Evolutionary conservation across 2,888 invertebrate genomes (phyloP).

Genomic region (Panopea generosa): DNA sequence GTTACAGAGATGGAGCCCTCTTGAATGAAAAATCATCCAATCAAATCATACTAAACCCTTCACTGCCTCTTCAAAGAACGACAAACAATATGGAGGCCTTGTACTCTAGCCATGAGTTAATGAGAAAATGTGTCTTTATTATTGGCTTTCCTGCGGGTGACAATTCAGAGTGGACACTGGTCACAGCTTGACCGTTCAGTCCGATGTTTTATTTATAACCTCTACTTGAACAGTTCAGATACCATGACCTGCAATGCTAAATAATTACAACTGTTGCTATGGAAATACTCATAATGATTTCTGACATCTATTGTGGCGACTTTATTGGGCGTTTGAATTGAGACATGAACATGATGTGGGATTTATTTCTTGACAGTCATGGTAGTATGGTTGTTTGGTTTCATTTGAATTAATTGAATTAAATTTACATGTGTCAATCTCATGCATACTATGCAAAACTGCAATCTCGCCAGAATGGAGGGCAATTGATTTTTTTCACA

Average conservation of each 20-base stretch:
- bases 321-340: conserved; percentile 22
- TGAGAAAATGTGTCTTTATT: too few species aligned
- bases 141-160: too few species aligned
- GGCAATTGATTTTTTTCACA: too few species aligned
- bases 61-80: too few species aligned
- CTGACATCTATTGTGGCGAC: conserved; percentile 15
- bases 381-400: conserved; percentile 4
- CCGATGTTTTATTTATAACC: conserved; percentile 1
- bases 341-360: conserved; percentile 16
- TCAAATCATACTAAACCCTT: too few species aligned
- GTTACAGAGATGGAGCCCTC: too few species aligned
- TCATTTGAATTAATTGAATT: conserved; percentile 20
- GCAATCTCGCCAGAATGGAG: too few species aligned
- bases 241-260: not conserved
- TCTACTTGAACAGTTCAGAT: not conserved
- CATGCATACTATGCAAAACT: not conserved
- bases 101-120: too few species aligned
- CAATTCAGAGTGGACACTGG: not conserved
- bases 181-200: conserved; percentile 2
- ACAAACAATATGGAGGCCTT: too few species aligned
- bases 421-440: conserved; percentile 22
- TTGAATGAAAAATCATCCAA: too few species aligned
- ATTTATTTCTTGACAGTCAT: conserved; percentile 24
- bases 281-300: conserved; percentile 19
- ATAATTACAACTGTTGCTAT: conserved; percentile 15